Evolutionary conservation across 2,888 invertebrate genomes (phyloP), one percentile per base, ranked within the genome.

Genomic region (Zygogramma bicolorata): DNA sequence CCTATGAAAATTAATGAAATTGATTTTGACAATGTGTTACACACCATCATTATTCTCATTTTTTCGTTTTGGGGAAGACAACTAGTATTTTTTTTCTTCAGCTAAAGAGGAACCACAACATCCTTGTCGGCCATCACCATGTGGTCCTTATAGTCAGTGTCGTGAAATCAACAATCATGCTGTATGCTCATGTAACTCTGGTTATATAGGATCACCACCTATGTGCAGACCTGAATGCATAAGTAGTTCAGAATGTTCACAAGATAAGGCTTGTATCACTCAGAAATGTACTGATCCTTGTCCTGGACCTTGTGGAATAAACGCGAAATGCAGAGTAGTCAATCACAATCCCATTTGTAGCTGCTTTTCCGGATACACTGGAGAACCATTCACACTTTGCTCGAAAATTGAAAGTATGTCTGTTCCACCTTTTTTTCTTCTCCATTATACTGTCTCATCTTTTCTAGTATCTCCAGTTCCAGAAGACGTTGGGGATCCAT

Each of bases 301-400:
- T 79, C 80, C 90, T 34, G 91, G 91, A 75, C 90, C 89, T n/a
- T 93, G 93, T 80, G 92, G 92, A 34, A 81, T 89, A 18, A 90
- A 90, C 83, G 92, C 93, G 42, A 87, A 90, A 76, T 93, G 93
- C 83, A 90, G 90, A 85, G 92, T 92, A 15, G 90, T 92, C 40
- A 92, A 91, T 79, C 93, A 93, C 82, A 91, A 91, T 82, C 91
- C 93, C 1, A 91, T 92, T 67, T 93, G 93, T 84, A 90, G 90
- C 76, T 93, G 93, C 84, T 83, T 90, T 22, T 85, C 88, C 38
- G 91, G 91, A 66, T 90, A 88, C 85, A 90, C 90, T 22, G 92
- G 92, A 59, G 92, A 93, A 87, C 92, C 92, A 71, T 92, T 92
- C 81, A 85, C 87, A 15, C 86, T 88, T 69, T 92, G 92, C 75